Evolutionary conservation across 2,888 invertebrate species (phyloP), one percentile per base, ranked within the genome.

Genomic region (Ichneumoninae sp.): DNA sequence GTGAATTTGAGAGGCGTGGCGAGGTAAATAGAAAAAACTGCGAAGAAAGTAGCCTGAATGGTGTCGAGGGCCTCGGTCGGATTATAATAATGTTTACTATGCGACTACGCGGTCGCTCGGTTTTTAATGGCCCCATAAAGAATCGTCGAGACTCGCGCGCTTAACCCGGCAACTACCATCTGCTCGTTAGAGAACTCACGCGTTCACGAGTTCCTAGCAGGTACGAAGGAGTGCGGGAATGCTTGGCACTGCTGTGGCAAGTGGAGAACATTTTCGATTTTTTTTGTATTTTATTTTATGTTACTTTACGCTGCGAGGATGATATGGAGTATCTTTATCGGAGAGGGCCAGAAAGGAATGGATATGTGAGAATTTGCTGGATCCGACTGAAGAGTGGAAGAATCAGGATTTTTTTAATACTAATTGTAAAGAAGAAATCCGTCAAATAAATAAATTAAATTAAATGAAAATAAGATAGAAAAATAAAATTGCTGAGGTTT

Each of bases 1-100:
- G 47, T 26, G 10, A 47, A 65, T 30, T 19, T 0, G 52, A 22
- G 47, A 22, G 19, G 22, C 36, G 33, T 22, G 47, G 22, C 26
- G 54, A 30, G n/a, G 65, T 50, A 6, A 6, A 62, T 47, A 47
- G 44, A 47, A 16, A 16, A 16, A 47, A 16, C 22, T 16, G 13
- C 16, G 44, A 47, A 57, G 33, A 33, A 62, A 30, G 33, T 62
- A 62, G 62, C 33, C 16, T 16, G 33, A 16, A 62, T 62, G 30
- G 62, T 33, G 62, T 30, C 33, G 30, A 62, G 77, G 65, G 66
- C 30, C 88, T 87, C 44, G 84, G 86, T 86, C 88, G 86, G 89
- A 91, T 91, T 91, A 90, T 90, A 90, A 91, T 91, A 89, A 91
- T 90, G 90, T 91, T 91, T 89, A 88, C 89, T 85, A 88, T 88